A percentile compares a stretch with the other conserved stretches of the same genome.
Conservation (phyloP, 2,113 vertebrate species). For the Scophthalmus maximus region DNA sequence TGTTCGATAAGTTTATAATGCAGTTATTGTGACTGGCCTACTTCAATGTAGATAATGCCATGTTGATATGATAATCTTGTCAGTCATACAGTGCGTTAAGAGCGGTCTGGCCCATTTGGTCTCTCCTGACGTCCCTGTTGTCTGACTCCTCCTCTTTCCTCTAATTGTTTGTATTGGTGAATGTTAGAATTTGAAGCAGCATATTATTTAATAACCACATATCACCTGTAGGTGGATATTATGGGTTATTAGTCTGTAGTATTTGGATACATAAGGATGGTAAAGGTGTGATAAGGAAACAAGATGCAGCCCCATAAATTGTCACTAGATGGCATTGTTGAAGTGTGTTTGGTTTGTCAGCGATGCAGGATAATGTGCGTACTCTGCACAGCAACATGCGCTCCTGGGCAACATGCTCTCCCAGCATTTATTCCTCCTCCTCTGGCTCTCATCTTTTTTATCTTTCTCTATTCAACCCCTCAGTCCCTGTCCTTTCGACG, state of each 20-base stretch:
- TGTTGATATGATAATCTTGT: not conserved
- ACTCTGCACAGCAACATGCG: slow-evolving; percentile 65
- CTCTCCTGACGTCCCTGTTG: slow-evolving; percentile 22
- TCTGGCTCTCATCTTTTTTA: slow-evolving; percentile 40
- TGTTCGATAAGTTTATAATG: no score
- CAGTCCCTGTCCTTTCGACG: not conserved
- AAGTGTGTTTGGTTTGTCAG: slow-evolving; percentile 23
- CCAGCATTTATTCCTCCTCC: slow-evolving; percentile 40
- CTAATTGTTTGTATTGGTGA: slow-evolving; percentile 17
- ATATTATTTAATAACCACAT: not conserved
- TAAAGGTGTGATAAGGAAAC: not conserved
- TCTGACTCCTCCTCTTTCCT: slow-evolving; percentile 38
- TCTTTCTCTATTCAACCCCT: slow-evolving; percentile 32
- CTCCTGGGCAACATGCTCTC: slow-evolving; percentile 57
- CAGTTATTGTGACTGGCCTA: no score
- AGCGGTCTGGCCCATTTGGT: slow-evolving; percentile 18
- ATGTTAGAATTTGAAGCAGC: not conserved
- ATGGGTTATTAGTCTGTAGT: not conserved
- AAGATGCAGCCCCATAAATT: not conserved
- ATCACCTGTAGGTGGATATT: not conserved
- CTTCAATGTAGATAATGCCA: not conserved
- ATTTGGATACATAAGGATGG: not conserved
- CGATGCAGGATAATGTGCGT: slow-evolving; percentile 16
- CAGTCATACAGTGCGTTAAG: not conserved
- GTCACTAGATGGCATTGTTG: slow-evolving; percentile 76